phyloP scores from a whole-genome alignment of 92 coral and sea anemone species.

The Umimayanthus chanpuru region DNA sequence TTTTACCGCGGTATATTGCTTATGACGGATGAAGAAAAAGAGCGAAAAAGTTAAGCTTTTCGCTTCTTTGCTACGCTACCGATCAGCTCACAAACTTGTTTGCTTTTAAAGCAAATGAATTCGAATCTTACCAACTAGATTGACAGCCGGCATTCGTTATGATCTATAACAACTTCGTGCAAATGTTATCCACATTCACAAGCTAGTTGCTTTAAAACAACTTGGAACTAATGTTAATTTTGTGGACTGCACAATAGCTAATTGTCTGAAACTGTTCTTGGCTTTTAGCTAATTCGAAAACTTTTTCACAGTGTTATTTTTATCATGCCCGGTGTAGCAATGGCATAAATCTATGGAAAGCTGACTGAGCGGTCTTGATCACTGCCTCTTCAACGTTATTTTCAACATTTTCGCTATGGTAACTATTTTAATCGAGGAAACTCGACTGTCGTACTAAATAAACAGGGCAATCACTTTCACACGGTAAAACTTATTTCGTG shows the following conservation, averaged over 20 bases:
- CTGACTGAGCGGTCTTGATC: background rate
- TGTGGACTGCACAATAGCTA: background rate
- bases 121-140: background rate
- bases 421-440: conserved; percentile 14
- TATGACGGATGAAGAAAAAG: background rate
- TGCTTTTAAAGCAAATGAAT: background rate
- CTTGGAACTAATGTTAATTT: conserved; percentile 3
- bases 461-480: conserved; percentile 23
- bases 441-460: conserved; percentile 12
- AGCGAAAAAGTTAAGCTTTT: conserved; percentile 1
- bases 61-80: background rate
- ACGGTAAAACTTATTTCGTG: conserved; percentile 1
- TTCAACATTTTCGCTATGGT: conserved; percentile 28
- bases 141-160: background rate
- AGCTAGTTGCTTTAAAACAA: background rate
- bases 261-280: background rate
- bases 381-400: background rate
- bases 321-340: background rate
- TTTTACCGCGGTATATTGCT: background rate
- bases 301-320: background rate
- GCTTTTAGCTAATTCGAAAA: background rate
- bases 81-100: background rate
- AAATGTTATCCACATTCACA: background rate
- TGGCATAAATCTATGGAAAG: background rate
- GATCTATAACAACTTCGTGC: background rate